Percentiles rank a stretch among this genome's conserved stretches.
These are phyloP conservation scores for Rafetus swinhoei DNA, from an alignment of 2,113 vertebrate genomes.

Conservation along the genomic window DNA sequence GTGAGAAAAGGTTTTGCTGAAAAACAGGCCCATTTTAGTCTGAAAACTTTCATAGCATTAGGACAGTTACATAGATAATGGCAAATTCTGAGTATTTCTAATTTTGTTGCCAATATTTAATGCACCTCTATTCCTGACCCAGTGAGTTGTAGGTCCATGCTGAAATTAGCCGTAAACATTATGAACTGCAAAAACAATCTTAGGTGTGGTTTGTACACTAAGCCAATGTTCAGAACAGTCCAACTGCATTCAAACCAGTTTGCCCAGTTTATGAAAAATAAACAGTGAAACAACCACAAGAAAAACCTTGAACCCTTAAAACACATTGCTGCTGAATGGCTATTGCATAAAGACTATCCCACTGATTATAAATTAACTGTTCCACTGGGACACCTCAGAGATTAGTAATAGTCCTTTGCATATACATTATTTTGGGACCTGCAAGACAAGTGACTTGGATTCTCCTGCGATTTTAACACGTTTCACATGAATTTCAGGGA, in stretches of 20 bases:
- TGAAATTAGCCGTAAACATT: not conserved
- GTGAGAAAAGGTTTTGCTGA: not conserved
- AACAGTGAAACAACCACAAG: not conserved
- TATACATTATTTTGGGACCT: not conserved
- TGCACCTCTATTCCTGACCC: not conserved
- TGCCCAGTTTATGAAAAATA: not conserved
- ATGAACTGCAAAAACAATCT: not conserved
- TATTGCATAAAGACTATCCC: not conserved
- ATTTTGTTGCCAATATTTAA: not conserved
- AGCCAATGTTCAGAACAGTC: not conserved
- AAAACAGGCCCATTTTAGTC: not conserved
- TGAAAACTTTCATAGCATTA: not conserved
- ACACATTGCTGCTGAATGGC: not conserved
- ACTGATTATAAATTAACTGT: not conserved
- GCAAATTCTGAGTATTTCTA: not conserved
- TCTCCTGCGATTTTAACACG: not conserved
- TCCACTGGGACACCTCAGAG: not conserved
- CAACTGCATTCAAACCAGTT: not conserved
- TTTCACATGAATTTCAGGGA: not conserved
- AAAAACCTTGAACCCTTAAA: not conserved
- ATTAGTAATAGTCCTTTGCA: not conserved
- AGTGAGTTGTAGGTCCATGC: not conserved
- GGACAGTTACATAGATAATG: not conserved
- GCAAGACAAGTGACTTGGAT: not conserved
- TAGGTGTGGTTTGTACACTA: not conserved